Evolutionary conservation across 2,797 vertebrate species (phyloP).

Genomic region (Leptodactylus fallax): DNA sequence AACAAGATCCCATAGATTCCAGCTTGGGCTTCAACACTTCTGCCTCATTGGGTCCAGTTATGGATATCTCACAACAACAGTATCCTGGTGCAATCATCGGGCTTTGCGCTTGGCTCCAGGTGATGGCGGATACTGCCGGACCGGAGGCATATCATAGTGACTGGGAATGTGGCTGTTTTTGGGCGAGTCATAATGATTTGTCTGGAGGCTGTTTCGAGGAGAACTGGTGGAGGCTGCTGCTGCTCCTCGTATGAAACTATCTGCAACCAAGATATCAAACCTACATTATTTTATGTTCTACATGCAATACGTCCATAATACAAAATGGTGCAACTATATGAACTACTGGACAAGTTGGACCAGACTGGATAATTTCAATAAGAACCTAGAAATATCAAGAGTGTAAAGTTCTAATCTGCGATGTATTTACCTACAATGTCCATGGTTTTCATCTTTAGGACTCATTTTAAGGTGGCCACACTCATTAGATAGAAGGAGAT

Average conservation of each 20-base stretch:
- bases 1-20: background rate
- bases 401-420: background rate
- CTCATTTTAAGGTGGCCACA: no score
- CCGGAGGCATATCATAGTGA: constrained; percentile 91
- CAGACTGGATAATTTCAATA: background rate
- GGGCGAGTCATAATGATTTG: constrained; percentile 91
- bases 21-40: background rate
- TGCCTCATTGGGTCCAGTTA: background rate
- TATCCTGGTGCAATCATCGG: constrained; percentile 65
- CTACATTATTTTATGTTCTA: background rate
- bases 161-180: constrained; percentile 95
- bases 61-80: background rate
- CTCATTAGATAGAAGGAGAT: no score
- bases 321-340: background rate
- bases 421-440: no score
- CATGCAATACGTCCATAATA: background rate
- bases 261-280: constrained; percentile 38
- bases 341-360: background rate
- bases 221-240: constrained; percentile 5
- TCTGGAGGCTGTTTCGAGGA: constrained; percentile 64
- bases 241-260: constrained; percentile 39
- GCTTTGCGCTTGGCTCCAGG: constrained; percentile 76
- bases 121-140: constrained; percentile 81
- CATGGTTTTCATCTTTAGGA: no score
- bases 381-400: background rate